A percentile compares a stretch with the other conserved stretches of the same genome.
phyloP scores from a whole-genome alignment of 2,113 vertebrate species.

The Notarius lentiginosus region DNA sequence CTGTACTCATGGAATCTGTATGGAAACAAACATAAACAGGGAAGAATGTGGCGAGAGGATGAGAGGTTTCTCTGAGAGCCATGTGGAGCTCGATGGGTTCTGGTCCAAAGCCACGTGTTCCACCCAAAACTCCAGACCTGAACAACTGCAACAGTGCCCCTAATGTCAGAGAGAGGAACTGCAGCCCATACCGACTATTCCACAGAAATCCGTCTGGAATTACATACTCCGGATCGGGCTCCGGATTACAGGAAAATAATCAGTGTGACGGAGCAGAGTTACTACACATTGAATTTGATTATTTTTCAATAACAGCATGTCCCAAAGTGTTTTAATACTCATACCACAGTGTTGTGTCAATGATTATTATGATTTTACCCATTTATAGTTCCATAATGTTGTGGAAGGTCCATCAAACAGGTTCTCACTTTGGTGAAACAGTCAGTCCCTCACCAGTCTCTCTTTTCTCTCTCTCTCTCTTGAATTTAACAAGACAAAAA shows the following conservation, averaged over 20 bases:
- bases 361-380: neutral
- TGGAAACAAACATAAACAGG: conserved; percentile 22
- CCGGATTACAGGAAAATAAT: neutral
- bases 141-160: conserved; percentile 24
- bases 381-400: neutral
- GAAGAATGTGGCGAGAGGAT: conserved; percentile 6
- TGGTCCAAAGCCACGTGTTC: conserved; percentile 27
- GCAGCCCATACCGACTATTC: too few relatives aligned
- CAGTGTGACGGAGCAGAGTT: neutral
- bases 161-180: conserved; percentile 9
- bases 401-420: too few relatives aligned
- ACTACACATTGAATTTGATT: neutral
- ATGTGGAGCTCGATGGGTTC: conserved; percentile 46
- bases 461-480: too few relatives aligned
- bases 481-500: too few relatives aligned
- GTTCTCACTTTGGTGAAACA: too few relatives aligned
- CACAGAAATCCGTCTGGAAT: neutral
- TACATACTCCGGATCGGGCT: neutral
- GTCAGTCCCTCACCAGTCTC: too few relatives aligned
- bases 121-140: conserved; percentile 2
- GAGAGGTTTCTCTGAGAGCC: neutral
- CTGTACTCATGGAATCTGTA: conserved; percentile 6
- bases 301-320: neutral
- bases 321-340: neutral
- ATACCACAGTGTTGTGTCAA: neutral